Evolutionary conservation across 2,888 invertebrate species (phyloP).

Genomic region (Ferrisia virgata): DNA sequence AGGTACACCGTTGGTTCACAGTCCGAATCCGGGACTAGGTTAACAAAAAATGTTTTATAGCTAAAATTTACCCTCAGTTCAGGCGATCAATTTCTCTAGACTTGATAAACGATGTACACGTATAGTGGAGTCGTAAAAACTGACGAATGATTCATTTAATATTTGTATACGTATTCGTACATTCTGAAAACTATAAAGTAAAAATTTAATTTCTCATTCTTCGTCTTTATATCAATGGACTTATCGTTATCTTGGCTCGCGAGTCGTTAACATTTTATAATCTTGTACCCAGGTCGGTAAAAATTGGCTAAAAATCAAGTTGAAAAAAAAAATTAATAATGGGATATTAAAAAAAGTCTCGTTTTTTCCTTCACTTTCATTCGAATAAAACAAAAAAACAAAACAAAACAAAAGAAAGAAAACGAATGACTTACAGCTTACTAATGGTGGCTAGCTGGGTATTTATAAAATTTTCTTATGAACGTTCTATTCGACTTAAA

Average conservation of each 20-base stretch:
- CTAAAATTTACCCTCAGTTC: background rate
- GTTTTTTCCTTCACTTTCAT: background rate
- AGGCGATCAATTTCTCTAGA: background rate
- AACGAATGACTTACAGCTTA: no score
- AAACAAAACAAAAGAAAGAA: no score
- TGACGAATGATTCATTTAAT: background rate
- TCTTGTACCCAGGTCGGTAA: background rate
- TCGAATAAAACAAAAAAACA: background rate
- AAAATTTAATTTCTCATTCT: background rate
- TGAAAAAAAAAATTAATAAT: background rate
- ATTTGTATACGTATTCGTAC: no score
- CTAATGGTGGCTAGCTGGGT: no score
- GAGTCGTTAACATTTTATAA: background rate
- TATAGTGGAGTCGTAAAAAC: background rate
- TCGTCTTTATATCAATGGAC: background rate
- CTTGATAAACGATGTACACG: background rate
- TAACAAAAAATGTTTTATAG: constrained; percentile 13
- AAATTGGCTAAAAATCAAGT: background rate
- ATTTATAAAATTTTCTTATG: no score
- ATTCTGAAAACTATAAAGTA: background rate
- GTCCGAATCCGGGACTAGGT: background rate
- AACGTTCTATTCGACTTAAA: no score
- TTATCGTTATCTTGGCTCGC: background rate
- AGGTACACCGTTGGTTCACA: background rate
- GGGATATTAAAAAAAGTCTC: background rate